phyloP scores from a whole-genome alignment of 2,113 vertebrate species.

The Tursiops truncatus region DNA sequence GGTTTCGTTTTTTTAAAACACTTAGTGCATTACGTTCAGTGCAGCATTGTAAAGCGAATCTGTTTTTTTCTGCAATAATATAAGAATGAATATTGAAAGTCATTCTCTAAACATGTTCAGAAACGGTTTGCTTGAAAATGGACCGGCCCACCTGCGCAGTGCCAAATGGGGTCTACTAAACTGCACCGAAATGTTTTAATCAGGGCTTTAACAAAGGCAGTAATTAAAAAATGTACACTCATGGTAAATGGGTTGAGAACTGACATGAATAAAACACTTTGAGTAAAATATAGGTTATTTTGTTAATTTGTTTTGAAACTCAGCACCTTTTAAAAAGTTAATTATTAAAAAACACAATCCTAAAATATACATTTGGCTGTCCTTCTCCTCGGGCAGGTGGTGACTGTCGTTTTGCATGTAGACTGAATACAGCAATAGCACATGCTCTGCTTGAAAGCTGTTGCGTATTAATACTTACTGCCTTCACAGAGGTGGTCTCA shows the following conservation, averaged over 20 bases:
- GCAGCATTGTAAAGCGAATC: not conserved
- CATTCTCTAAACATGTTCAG: conserved; percentile 35
- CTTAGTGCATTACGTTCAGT: not conserved
- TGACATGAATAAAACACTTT: conserved; percentile 9
- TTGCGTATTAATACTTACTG: not conserved
- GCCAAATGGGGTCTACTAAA: conserved; percentile 26
- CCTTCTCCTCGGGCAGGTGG: not conserved
- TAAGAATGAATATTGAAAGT: conserved; percentile 22
- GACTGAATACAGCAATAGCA: not conserved
- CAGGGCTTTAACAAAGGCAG: not conserved
- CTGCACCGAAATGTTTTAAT: conserved; percentile 51
- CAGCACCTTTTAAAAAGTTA: conserved; percentile 40
- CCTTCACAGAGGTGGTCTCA: not conserved
- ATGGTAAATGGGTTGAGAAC: conserved; percentile 44
- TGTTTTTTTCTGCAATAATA: not conserved
- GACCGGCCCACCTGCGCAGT: not conserved
- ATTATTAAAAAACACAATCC: conserved; percentile 20
- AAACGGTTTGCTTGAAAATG: conserved; percentile 18
- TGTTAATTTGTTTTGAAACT: conserved; percentile 46
- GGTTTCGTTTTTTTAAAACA: not conserved
- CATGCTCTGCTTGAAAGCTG: not conserved
- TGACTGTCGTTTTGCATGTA: not conserved
- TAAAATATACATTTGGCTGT: not conserved
- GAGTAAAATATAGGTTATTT: conserved; percentile 37
- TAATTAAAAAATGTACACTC: conserved; percentile 33